Evolutionary conservation across 2,888 invertebrate species (phyloP).

Genomic region (Leucophora obtusa): DNA sequence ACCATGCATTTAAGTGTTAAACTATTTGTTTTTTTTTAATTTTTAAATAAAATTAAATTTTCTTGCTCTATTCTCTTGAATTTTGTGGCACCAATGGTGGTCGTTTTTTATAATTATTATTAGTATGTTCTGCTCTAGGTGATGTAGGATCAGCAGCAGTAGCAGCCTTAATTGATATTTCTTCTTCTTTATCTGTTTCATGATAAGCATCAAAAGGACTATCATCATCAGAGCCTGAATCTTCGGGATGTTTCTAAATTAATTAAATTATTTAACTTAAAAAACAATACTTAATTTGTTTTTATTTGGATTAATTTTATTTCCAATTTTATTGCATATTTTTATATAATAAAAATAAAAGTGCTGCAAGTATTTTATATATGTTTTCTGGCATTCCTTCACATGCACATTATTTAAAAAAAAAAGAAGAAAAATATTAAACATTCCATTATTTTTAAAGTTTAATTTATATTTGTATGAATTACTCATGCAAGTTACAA

Average conservation of each 20-base stretch:
- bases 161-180: slow-evolving; percentile 67
- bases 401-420: not conserved
- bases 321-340: slow-evolving; percentile 11
- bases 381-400: not conserved
- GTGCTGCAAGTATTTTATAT: slow-evolving; percentile 11
- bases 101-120: slow-evolving; percentile 27
- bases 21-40: not conserved
- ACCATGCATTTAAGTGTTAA: too few species aligned
- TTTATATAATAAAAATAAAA: slow-evolving; percentile 5
- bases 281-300: slow-evolving; percentile 12
- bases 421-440: not conserved
- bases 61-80: slow-evolving; percentile 16
- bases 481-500: slow-evolving; percentile 4
- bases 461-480: not conserved
- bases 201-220: slow-evolving; percentile 76
- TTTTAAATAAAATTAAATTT: not conserved
- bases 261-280: slow-evolving; percentile 30
- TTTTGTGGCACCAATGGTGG: slow-evolving; percentile 55
- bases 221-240: slow-evolving; percentile 76
- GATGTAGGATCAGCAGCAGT: slow-evolving; percentile 48
- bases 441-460: not conserved
- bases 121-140: slow-evolving; percentile 38
- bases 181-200: slow-evolving; percentile 74
- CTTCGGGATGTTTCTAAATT: slow-evolving; percentile 75
- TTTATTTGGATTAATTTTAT: slow-evolving; percentile 2